Percentiles rank a stretch among this genome's conserved stretches.
These are phyloP conservation scores for Ennomos quercinarius DNA, from an alignment of 2,888 invertebrate genomes.

Conservation along the genomic window DNA sequence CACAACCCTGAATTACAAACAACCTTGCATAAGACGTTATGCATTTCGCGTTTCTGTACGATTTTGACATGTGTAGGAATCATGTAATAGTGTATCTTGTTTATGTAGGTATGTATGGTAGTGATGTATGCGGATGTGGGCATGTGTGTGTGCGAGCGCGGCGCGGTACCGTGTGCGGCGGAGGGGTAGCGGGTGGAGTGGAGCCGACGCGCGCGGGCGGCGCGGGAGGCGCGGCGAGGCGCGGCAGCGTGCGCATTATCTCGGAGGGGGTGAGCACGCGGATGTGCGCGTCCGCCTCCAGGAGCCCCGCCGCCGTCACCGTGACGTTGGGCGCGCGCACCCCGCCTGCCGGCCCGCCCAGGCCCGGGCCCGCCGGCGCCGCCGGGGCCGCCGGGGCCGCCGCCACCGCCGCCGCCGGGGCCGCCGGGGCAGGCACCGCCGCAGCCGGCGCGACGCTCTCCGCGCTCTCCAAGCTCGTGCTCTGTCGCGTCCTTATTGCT, in stretches of 20 bases:
- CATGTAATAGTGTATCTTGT: too few species aligned
- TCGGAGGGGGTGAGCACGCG: conserved; percentile 95
- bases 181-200: too few species aligned
- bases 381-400: conserved; percentile 35
- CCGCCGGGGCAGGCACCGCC: conserved; percentile 39
- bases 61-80: too few species aligned
- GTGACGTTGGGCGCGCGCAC: conserved; percentile 89
- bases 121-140: background rate
- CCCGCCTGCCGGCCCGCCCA: conserved; percentile 40
- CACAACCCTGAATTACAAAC: too few species aligned
- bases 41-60: too few species aligned
- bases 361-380: conserved; percentile 43
- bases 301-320: conserved; percentile 87
- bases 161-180: conserved; percentile 38
- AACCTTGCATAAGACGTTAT: too few species aligned
- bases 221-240: conserved; percentile 88
- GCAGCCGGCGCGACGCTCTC: conserved; percentile 39
- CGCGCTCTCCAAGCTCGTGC: conserved; percentile 59
- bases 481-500: conserved; percentile 72
- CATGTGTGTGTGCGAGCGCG: conserved; percentile 33
- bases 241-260: conserved; percentile 96
- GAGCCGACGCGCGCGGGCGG: conserved; percentile 46
- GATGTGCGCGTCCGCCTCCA: conserved; percentile 91
- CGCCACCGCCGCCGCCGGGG: conserved; percentile 34
- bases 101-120: background rate